phyloP scores from a whole-genome alignment of 2,113 vertebrate genomes.

The Macquaria ambigua region DNA sequence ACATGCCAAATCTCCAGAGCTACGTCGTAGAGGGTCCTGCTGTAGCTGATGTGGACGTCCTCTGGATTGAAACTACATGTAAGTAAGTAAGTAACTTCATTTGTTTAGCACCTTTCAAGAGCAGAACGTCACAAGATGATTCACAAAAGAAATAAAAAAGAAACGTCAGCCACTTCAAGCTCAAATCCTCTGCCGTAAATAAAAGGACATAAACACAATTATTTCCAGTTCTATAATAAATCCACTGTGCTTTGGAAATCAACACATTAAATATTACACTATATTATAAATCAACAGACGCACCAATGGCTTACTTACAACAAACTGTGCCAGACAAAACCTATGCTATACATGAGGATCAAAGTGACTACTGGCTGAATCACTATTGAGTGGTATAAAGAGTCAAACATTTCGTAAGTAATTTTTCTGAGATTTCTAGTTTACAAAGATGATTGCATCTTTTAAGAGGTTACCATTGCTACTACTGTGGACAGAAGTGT shows the following conservation, averaged over 20 bases:
- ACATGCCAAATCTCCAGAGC: constrained; percentile 14
- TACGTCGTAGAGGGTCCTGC: neutral
- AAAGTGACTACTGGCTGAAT: neutral
- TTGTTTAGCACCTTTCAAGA: too few species aligned
- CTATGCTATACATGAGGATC: neutral
- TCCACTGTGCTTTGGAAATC: neutral
- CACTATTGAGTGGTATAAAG: too few species aligned
- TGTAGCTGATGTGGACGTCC: neutral
- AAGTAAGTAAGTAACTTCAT: too few species aligned
- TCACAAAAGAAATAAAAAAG: too few species aligned
- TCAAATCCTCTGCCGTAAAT: neutral
- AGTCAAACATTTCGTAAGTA: neutral
- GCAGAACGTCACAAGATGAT: too few species aligned
- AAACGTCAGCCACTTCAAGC: neutral
- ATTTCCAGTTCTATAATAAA: neutral
- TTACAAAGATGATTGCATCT: neutral
- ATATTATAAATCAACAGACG: too few species aligned
- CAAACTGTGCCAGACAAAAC: neutral
- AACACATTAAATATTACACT: too few species aligned
- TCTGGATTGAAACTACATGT: neutral
- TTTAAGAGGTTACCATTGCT: neutral
- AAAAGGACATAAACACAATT: neutral
- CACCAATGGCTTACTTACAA: too few species aligned
- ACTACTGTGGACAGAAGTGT: neutral
- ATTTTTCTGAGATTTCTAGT: neutral